Evolutionary conservation across 2,888 invertebrate genomes (phyloP), one percentile per base, ranked within the genome.

Genomic region (Cynaeus angustus): DNA sequence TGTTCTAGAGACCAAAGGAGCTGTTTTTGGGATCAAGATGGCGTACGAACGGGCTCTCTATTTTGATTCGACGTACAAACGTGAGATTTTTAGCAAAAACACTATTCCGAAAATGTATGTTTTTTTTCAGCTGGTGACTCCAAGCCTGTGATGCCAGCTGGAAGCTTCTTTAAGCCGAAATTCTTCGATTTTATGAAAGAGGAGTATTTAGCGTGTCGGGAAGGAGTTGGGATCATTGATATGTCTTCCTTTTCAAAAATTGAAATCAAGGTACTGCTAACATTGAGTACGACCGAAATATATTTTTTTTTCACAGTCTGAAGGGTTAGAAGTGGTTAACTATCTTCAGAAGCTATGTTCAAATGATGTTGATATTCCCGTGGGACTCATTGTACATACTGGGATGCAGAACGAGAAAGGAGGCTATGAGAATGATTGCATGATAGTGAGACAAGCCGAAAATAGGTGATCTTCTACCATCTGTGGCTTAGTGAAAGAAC

Each of bases 201-300:
- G 76, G 93, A 94, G 82, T 92, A 91, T 84, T 86, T 88, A 78
- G 92, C 92, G 0, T 93, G 93, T 80, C 85, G 91, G 58, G 91
- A 92, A 84, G 89, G 91, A n/a, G 92, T 93, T 45, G 92, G 92
- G 58, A 87, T 94, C 59, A 91, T 93, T 72, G 93, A 94, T 79
- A 92, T 93, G 91, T 92, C 92, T 41, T 92, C 92, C 3, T 93
- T 93, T 84, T 90, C 91, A 8, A 94, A 94, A 84, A 91, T 92
- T 77, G 90, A 92, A 84, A 88, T 93, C 55, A 89, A 88, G 84
- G 92, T 92, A 83, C 81, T 82, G 56, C n/a, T 59, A 13, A 26
- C 16, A 28, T 21, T 56, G 56, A 68, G 61, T n/a, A 12, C 28
- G 50, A 21, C 33, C 48, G 33, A 66, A 13, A 14, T 16, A 2